Percentiles rank a stretch among this genome's conserved stretches.
Conservation (phyloP, 2,797 vertebrate genomes). For the Halcyon badia region DNA sequence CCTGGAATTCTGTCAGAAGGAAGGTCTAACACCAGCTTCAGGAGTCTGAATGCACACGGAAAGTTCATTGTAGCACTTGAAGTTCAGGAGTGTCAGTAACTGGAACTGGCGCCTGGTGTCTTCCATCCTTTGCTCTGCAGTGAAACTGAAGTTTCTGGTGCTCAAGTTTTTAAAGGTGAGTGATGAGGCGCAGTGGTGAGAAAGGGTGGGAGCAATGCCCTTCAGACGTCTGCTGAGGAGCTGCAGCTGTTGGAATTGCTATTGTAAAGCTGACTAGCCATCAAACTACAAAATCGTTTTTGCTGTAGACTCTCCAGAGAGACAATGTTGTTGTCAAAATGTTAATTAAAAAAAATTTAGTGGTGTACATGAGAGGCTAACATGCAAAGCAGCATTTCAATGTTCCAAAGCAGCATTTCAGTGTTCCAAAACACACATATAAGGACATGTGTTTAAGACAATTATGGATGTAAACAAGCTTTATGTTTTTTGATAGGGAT, state of each 20-base stretch:
- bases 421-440: background rate
- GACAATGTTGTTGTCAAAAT: background rate
- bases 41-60: fast-evolving
- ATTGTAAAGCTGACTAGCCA: background rate
- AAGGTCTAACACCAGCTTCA: background rate
- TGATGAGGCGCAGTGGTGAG: background rate
- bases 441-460: fast-evolving
- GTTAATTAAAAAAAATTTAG: background rate
- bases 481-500: background rate
- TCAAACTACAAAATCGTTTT: no score
- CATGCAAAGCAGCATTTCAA: background rate
- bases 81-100: no score
- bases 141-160: background rate
- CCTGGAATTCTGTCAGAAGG: background rate
- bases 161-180: background rate
- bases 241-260: background rate
- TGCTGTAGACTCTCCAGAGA: background rate
- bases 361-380: background rate
- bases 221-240: background rate
- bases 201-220: background rate
- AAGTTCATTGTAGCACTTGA: background rate
- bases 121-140: background rate
- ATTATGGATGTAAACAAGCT: background rate
- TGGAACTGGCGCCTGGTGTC: background rate
- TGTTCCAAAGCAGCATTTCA: background rate